Evolutionary conservation across 2,113 vertebrate genomes (phyloP), one percentile per base, ranked within the genome.

Genomic region (Callionymus lyra): DNA sequence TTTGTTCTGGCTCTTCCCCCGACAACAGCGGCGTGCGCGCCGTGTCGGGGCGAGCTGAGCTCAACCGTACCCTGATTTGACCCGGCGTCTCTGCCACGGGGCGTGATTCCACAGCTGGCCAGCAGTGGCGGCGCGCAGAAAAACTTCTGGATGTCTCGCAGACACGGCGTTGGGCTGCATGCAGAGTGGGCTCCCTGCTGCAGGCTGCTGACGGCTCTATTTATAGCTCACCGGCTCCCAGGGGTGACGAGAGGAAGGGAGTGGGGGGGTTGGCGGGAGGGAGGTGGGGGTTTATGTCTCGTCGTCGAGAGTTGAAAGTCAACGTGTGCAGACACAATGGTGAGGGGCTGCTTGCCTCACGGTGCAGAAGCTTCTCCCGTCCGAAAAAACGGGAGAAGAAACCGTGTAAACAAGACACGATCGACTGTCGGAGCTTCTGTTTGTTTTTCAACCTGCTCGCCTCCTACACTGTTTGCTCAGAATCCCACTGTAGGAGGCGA

Each of bases 241-340:
- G 66, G 81, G 72, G 75, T 66, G 57, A 43, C 41, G 37, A 44
- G 54, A 33, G 54, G 50, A 50, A 27, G 59, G 33, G 12, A n/a
- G n/a, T n/a, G n/a, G n/a, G n/a, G n/a, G n/a, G n/a, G n/a, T n/a
- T n/a, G 19, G 42, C 15, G 12, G 44, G 16, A 39, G 44, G 34
- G 41, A 34, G 19, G 19, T 54, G 50, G 55, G 48, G 39, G 43
- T 5, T 12, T 51, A 68, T 77, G 80, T 85, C 83, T 81, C 72
- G 76, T 79, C 72, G 64, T 61, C 27, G 68, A 74, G 75, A 83
- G 80, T 77, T 83, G 81, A 85, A 85, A 82, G 83, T 85, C 83
- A 82, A 71, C 37, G 59, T 72, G 76, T 58, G 44, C 66, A 83
- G 79, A 81, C 76, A 82, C 78, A 83, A 82, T 82, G 70, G 80